Base-by-base conservation (phyloP, 37 sponge, comb jelly and placozoan genomes). In the Cliona cf. orientalis region DNA sequence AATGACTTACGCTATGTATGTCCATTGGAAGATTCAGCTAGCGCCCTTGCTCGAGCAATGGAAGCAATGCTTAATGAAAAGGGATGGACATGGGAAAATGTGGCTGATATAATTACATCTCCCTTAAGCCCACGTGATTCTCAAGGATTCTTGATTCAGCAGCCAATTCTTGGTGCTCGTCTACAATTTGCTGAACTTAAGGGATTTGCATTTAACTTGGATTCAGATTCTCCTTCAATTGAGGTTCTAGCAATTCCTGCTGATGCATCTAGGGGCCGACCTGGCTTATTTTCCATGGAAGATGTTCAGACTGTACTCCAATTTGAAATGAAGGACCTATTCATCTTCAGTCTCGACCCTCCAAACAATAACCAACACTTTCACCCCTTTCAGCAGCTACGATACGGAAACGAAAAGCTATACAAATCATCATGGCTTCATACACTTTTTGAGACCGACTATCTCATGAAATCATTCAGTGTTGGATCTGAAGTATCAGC, bases 371-470 rank as follows among this genome's bases (percentile, higher is more conserved):
- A 73, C 31, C 43, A 91, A 53, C 80, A 72, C 17, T 91, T 74
- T 58, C 92, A 91, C 76, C 92, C 92, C 26, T 91, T 91, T 61
- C 92, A 91, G 45, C 59, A 86, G 53, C 66, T 86, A 57, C 46
- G 92, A 42, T 91, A 80, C 58, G n/a, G 42, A 0, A 78, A 87
- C 0, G n/a, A 82, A 37, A 25, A 35, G 0, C 39, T 86, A 26
- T 6, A 80, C 19, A 71, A 77, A 26, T 83, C 88, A 23, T 64
- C 2, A 19, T 25, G 82, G 1, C 87, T 91, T 0, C 83, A 91
- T 28, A 83, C 92, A 25, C 12, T 91, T 75, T 83, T 91, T 71
- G 83, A 86, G 42, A 74, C 92, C 23, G 92, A 91, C 42, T 91
- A 91, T 28, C 79, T 91, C 0, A 31, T 91, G 69, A 91, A 91